phyloP scores from a whole-genome alignment of 2,888 invertebrate genomes.

The Apamea epomidion region DNA sequence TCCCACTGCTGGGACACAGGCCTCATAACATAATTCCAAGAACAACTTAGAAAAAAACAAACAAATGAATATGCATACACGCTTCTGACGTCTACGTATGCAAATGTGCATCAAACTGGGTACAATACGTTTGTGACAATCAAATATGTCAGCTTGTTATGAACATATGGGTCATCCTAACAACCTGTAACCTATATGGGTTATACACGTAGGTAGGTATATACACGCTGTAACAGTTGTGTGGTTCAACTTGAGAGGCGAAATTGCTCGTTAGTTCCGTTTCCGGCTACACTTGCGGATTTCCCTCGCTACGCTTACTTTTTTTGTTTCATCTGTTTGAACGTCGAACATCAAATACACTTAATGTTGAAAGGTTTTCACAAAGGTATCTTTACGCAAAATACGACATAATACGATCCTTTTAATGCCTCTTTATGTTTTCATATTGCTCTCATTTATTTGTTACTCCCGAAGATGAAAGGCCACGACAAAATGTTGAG shows the following conservation, averaged over 20 bases:
- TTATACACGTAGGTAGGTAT: background rate
- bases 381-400: constrained; percentile 20
- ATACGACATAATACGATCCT: constrained; percentile 13
- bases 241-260: constrained; percentile 69
- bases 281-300: constrained; percentile 72
- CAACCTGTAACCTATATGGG: constrained; percentile 44
- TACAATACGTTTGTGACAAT: constrained; percentile 39
- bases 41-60: constrained; percentile 8
- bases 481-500: constrained; percentile 22
- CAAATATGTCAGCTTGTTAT: constrained; percentile 43
- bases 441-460: constrained; percentile 38
- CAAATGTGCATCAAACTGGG: constrained; percentile 14
- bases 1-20: background rate
- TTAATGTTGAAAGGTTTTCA: constrained; percentile 32
- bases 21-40: background rate
- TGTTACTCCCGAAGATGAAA: constrained; percentile 38
- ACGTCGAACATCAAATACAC: constrained; percentile 45
- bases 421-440: constrained; percentile 41
- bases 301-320: constrained; percentile 48
- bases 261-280: constrained; percentile 81
- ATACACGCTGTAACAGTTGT: constrained; percentile 61
- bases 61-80: constrained; percentile 13
- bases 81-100: constrained; percentile 15
- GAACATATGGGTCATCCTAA: constrained; percentile 45
- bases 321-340: constrained; percentile 49